A percentile compares a stretch with the other conserved stretches of the same genome.
phyloP scores from a whole-genome alignment of 2,888 invertebrate genomes.

The Steinernema hermaphroditum region DNA sequence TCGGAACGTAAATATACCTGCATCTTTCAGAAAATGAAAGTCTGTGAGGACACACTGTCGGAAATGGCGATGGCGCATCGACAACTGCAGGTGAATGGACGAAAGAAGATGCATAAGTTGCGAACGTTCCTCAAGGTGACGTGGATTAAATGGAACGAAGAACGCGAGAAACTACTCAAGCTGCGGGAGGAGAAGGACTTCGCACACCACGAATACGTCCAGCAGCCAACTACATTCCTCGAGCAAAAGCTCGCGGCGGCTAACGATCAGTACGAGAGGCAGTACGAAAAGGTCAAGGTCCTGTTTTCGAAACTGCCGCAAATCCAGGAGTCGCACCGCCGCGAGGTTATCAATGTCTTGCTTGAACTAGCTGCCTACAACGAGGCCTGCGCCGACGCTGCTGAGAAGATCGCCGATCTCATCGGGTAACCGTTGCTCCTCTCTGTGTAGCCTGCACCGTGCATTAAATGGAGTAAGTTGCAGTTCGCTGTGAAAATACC shows the following conservation, averaged over 20 bases:
- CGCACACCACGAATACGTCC: conserved; percentile 20
- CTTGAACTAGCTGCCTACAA: background rate
- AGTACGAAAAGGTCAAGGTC: conserved; percentile 28
- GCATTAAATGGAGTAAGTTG: too few species aligned
- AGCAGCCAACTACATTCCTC: conserved; percentile 14
- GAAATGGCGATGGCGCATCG: background rate
- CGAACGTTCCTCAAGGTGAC: conserved; percentile 33
- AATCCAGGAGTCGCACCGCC: background rate
- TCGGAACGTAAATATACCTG: too few species aligned
- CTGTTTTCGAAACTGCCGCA: background rate
- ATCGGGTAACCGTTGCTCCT: too few species aligned
- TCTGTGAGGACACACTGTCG: background rate
- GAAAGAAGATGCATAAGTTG: background rate
- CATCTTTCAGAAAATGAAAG: background rate
- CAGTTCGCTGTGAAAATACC: too few species aligned
- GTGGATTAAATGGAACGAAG: conserved; percentile 9
- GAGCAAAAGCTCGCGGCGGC: conserved; percentile 4
- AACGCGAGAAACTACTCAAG: conserved; percentile 28
- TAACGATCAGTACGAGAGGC: conserved; percentile 10
- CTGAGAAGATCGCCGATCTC: background rate
- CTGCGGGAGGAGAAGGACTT: conserved; percentile 34
- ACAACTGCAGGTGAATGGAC: conserved; percentile 16
- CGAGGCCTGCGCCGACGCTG: background rate
- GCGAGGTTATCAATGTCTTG: background rate
- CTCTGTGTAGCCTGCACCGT: too few species aligned